These are phyloP conservation scores for Thamnaconus septentrionalis DNA, from an alignment of 2,113 vertebrate species.

Conservation along the genomic window DNA sequence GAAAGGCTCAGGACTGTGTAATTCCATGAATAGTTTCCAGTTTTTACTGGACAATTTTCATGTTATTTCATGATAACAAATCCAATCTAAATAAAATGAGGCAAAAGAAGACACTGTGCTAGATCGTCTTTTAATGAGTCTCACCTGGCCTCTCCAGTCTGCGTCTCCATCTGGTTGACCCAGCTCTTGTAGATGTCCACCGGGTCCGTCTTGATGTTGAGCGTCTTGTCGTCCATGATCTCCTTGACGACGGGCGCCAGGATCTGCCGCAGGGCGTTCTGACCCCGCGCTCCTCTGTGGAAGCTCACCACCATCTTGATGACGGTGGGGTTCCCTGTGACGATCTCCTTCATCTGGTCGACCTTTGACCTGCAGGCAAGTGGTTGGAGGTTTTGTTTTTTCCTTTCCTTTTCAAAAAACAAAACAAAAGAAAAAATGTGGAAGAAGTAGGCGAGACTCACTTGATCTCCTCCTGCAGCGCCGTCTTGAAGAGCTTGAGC, in stretches of 20 bases:
- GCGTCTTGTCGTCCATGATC: slow-evolving; percentile 94
- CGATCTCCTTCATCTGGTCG: slow-evolving; percentile 96
- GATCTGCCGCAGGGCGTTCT: slow-evolving; percentile 94
- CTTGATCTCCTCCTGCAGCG: slow-evolving; percentile 98
- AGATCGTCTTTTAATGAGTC: too few relatives aligned
- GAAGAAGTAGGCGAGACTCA: slow-evolving; percentile 44
- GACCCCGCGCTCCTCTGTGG: slow-evolving; percentile 93
- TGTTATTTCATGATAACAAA: too few relatives aligned
- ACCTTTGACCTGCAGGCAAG: slow-evolving; percentile 86
- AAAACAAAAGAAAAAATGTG: neutral
- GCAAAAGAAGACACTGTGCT: too few relatives aligned
- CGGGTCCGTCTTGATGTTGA: slow-evolving; percentile 97
- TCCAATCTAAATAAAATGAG: too few relatives aligned
- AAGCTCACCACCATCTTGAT: slow-evolving; percentile 99
- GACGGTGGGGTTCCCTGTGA: slow-evolving; percentile 96
- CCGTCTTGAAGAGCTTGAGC: slow-evolving; percentile 93
- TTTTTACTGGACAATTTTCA: too few relatives aligned
- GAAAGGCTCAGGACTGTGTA: too few relatives aligned
- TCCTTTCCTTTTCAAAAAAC: fast-evolving
- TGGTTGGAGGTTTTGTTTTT: neutral
- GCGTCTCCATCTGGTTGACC: slow-evolving; percentile 99
- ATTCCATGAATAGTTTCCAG: too few relatives aligned
- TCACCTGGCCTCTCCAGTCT: slow-evolving; percentile 96
- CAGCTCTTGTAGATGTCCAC: slow-evolving; percentile 98
- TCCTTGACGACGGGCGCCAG: slow-evolving; percentile 94